Conservation (phyloP, 2,113 vertebrate species). For the Shinisaurus crocodilurus region DNA sequence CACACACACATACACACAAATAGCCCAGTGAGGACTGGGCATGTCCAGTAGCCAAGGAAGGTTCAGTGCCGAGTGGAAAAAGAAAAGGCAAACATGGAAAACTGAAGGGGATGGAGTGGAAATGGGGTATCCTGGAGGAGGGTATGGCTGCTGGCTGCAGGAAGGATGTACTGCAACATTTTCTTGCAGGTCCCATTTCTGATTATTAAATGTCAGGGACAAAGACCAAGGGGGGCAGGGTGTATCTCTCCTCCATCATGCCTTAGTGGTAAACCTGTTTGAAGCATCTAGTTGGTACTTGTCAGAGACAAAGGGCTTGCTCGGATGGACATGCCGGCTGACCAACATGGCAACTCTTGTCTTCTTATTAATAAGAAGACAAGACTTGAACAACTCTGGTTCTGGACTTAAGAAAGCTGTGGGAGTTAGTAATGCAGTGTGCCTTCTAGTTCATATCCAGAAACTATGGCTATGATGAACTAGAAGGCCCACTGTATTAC, state of each 20-base stretch:
- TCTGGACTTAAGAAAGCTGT: neutral
- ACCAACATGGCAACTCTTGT: neutral
- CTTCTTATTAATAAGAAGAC: neutral
- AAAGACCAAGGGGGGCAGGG: neutral
- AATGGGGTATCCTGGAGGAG: neutral
- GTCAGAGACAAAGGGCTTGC: neutral
- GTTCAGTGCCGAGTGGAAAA: neutral
- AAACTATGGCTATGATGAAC: too few species aligned
- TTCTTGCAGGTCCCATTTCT: neutral
- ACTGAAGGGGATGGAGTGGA: neutral
- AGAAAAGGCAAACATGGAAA: neutral
- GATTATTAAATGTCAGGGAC: neutral
- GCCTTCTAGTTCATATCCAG: too few species aligned
- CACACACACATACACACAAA: too few species aligned
- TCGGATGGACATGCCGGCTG: neutral
- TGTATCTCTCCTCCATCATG: neutral
- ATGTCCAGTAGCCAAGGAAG: neutral
- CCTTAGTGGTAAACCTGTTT: neutral
- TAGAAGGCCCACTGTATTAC: too few species aligned
- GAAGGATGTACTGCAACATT: neutral
- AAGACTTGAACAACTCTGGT: neutral
- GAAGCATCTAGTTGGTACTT: neutral
- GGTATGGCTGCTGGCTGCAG: neutral
- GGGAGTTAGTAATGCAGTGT: too few species aligned
- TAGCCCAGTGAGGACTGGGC: neutral